Evolutionary conservation across 2,888 invertebrate genomes (phyloP), one percentile per base, ranked within the genome.

Genomic region (Orchesella flavescens): DNA sequence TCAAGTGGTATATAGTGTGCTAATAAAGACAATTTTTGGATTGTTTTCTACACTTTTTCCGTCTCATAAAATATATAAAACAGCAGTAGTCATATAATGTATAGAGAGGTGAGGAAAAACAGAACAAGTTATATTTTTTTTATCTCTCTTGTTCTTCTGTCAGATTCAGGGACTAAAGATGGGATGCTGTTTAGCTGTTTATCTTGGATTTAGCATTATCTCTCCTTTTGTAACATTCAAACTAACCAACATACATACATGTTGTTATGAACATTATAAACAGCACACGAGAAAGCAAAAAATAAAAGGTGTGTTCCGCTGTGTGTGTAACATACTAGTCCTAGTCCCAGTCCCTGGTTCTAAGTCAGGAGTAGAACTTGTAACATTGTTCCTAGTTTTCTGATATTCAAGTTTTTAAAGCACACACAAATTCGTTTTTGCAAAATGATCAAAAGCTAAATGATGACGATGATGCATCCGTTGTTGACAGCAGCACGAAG

Each of bases 11-110:
- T 15, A 55, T 17, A 49, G 43, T 46, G 65, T 75, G 75, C 75
- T 65, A 75, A 65, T 75, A 75, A 75, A 34, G 43, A 65, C 75
- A 65, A 65, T 55, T 46, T 75, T 65, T 65, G 12, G 49, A 19
- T 53, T 55, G 63, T 74, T 74, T 74, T 65, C 49, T 55, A 65
- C n/a, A 65, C 65, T 66, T 44, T 34, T 63, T 17, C 7, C 4
- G 17, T 19, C 61, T 61, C 61, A 61, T 23, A 46, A n/a, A 17
- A 21, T 13, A n/a, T 17, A 59, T 13, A 17, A 44, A 72, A 17
- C 13, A 63, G 10, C n/a, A 69, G 9, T 23, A 59, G 19, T 44
- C 43, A 19, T 9, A 53, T 53, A 5, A 53, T n/a, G 53, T 17
- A 53, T 34, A 34, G 12, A 59, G 21, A 21, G 9, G 24, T n/a